Percentiles rank a stretch among this genome's conserved stretches.
phyloP scores from a whole-genome alignment of 64 coral and sea anemone genomes.

The Catalaphyllia jardinei region DNA sequence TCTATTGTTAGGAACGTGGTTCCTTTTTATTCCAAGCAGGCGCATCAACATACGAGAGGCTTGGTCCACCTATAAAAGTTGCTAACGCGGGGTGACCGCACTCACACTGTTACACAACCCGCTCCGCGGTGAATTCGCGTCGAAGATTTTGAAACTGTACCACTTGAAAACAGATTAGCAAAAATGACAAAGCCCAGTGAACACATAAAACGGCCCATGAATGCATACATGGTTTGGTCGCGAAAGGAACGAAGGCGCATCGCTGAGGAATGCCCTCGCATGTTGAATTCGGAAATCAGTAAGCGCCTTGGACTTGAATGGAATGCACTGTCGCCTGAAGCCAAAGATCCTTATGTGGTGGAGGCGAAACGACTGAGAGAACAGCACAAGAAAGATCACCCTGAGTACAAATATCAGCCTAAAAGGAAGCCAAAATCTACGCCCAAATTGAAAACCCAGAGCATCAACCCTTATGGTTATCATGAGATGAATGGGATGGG shows the following conservation, averaged over 20 bases:
- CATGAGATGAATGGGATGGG: slow-evolving; percentile 75
- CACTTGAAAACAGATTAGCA: slow-evolving; percentile 27
- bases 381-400: slow-evolving; percentile 94
- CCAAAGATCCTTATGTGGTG: slow-evolving; percentile 92
- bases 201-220: slow-evolving; percentile 99
- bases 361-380: slow-evolving; percentile 90
- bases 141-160: slow-evolving; percentile 28
- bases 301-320: slow-evolving; percentile 95
- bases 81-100: slow-evolving; percentile 28
- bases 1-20: slow-evolving; percentile 87
- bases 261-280: slow-evolving; percentile 96
- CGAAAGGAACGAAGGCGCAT: slow-evolving; percentile 92
- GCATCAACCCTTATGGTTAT: slow-evolving; percentile 73
- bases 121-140: background rate
- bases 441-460: slow-evolving; percentile 78
- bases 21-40: slow-evolving; percentile 69
- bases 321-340: slow-evolving; percentile 87
- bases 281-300: slow-evolving; percentile 99
- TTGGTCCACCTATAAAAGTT: slow-evolving; percentile 55
- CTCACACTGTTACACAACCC: slow-evolving; percentile 10
- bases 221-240: slow-evolving; percentile 99
- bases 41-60: slow-evolving; percentile 42
- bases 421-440: slow-evolving; percentile 91
- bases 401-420: slow-evolving; percentile 97
- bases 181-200: slow-evolving; percentile 89